Evolutionary conservation across 2,888 invertebrate genomes (phyloP), one percentile per base, ranked within the genome.

Genomic region (Alloplasta piceator): DNA sequence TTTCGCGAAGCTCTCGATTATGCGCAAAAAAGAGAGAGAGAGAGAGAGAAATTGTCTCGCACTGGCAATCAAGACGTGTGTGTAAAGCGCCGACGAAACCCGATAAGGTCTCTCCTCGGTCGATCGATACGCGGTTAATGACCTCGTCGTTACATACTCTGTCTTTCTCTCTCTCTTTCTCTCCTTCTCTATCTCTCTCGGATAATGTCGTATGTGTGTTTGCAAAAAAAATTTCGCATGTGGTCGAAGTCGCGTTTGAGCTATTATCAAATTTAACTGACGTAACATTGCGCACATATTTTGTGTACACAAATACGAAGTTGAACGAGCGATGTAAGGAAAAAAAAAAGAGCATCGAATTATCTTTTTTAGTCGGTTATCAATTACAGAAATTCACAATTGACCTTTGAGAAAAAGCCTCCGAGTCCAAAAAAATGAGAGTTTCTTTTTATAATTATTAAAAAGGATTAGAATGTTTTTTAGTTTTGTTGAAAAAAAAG

Each of bases 91-190:
- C 82, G 76, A 77, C 61, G 78, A 75, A 78, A 78, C 80, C 80
- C 80, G 74, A 68, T 74, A 80, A 80, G 80, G 68, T 64, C 78
- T 74, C 67, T 46, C 61, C 66, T 48, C 26, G 10, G 67, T 12
- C 66, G 74, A 80, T 80, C 76, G 82, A 76, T 80, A 80, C 76
- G 14, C 76, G 76, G 80, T 68, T 73, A 80, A 80, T 73, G 76
- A 80, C 80, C 80, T 73, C 76, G 26, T 46, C n/a, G 50, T 50
- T 67, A 75, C 60, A 67, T 55, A 36, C 12, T 55, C 67, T 50
- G 66, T 60, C 75, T 38, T 43, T 46, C 10, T 39, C 36, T 36
- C 12, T 38, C 5, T n/a, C 26, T 64, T 48, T 48, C 12, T 36
- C 64, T 14, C 73, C 6, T 64, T 12, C 64, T 6, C 38, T 12